Evolutionary conservation across 92 coral and sea anemone genomes (phyloP).

Genomic region (Porites lobata): DNA sequence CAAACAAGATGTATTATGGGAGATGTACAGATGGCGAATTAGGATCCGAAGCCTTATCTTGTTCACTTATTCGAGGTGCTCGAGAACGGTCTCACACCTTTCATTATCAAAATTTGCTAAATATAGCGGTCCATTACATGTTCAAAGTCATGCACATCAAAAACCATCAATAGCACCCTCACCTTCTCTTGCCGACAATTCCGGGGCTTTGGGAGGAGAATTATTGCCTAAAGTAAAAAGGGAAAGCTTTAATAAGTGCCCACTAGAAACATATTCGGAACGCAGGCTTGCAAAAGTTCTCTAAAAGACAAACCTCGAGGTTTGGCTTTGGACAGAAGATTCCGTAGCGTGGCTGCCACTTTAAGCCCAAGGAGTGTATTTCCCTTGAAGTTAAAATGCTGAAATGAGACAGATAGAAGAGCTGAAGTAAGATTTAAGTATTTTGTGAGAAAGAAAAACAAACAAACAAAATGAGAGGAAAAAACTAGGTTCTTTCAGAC

Average conservation of each 20-base stretch:
- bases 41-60: too few species aligned
- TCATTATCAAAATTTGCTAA: neutral
- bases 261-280: neutral
- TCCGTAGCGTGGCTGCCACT: conserved; percentile 73
- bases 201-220: conserved; percentile 36
- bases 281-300: neutral
- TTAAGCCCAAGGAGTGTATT: conserved; percentile 68
- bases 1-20: too few species aligned
- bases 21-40: too few species aligned
- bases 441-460: neutral
- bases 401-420: neutral
- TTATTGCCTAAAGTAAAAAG: conserved; percentile 1
- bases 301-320: conserved; percentile 46
- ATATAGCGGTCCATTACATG: too few species aligned
- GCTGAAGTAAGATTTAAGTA: too few species aligned
- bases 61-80: too few species aligned
- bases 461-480: too few species aligned
- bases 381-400: conserved; percentile 87
- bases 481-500: too few species aligned
- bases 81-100: too few species aligned
- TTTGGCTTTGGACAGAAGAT: conserved; percentile 58
- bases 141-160: neutral
- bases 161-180: neutral
- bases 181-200: conserved; percentile 62
- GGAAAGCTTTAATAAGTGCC: neutral